These are phyloP conservation scores for Leucoma salicis DNA, from an alignment of 2,888 invertebrate genomes.

Conservation along the genomic window DNA sequence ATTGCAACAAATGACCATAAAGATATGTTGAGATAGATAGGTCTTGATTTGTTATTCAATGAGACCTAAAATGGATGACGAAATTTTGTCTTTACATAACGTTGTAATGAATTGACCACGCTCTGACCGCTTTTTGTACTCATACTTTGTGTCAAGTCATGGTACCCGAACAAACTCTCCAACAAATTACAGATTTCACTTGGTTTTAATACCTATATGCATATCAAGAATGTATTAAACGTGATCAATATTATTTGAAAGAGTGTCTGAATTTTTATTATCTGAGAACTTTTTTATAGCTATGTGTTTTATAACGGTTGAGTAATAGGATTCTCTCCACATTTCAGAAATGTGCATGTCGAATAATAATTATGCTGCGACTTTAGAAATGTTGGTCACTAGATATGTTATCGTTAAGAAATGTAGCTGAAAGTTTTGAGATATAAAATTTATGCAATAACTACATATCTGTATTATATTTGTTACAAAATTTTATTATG, in stretches of 20 bases:
- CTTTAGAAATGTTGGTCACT: constrained; percentile 25
- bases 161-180: constrained; percentile 35
- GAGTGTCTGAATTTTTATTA: constrained; percentile 4
- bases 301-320: constrained; percentile 27
- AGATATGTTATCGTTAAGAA: constrained; percentile 26
- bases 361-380: constrained; percentile 26
- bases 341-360: constrained; percentile 29
- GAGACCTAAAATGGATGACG: constrained; percentile 22
- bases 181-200: constrained; percentile 40
- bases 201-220: constrained; percentile 30
- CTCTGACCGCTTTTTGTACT: constrained; percentile 31
- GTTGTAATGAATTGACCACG: constrained; percentile 27
- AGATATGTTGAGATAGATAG: neutral
- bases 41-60: constrained; percentile 12
- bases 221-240: constrained; percentile 27
- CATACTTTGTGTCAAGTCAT: constrained; percentile 43
- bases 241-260: constrained; percentile 19
- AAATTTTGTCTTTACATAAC: constrained; percentile 28
- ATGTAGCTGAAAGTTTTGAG: constrained; percentile 17
- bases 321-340: constrained; percentile 23
- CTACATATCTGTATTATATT: constrained; percentile 22
- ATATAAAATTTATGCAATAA: constrained; percentile 21
- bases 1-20: neutral
- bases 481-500: no score
- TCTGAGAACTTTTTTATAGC: constrained; percentile 1